phyloP scores from a whole-genome alignment of 2,113 vertebrate genomes.

The Perccottus glenii region DNA sequence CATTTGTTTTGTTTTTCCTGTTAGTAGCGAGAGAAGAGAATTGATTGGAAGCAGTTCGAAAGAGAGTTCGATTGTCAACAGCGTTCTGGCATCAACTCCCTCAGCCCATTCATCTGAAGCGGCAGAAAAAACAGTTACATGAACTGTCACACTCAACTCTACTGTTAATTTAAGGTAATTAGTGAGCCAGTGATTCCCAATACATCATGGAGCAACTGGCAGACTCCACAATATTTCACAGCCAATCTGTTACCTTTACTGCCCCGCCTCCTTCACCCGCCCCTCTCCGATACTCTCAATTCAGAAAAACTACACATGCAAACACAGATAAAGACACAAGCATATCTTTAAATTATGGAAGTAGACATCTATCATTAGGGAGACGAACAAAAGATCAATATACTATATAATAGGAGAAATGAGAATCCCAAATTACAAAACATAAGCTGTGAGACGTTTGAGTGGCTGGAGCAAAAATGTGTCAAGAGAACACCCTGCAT shows the following conservation, averaged over 20 bases:
- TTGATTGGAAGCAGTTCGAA: conserved; percentile 71
- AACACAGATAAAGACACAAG: conserved; percentile 17
- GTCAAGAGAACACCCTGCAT: conserved; percentile 38
- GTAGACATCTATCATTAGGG: neutral
- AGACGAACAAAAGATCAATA: neutral
- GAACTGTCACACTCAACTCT: conserved; percentile 84
- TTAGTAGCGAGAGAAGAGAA: conserved; percentile 41
- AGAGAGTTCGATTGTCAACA: conserved; percentile 81
- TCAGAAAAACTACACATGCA: conserved; percentile 46
- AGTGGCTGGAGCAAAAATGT: conserved; percentile 29
- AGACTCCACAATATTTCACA: conserved; percentile 81
- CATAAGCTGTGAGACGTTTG: neutral
- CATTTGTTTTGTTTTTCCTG: conserved; percentile 46
- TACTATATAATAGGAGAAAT: neutral
- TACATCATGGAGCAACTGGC: conserved; percentile 81
- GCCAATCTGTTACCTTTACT: conserved; percentile 76
- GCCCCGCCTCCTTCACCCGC: conserved; percentile 37
- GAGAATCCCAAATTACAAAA: neutral
- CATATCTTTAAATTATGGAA: neutral
- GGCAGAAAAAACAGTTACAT: conserved; percentile 83
- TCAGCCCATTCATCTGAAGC: conserved; percentile 81
- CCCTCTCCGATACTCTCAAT: conserved; percentile 36
- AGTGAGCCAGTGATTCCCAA: conserved; percentile 83
- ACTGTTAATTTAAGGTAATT: conserved; percentile 88
- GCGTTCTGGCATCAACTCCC: conserved; percentile 74